Base-by-base conservation (phyloP, 2,888 invertebrate genomes). In the Cheilosia vulpina region DNA sequence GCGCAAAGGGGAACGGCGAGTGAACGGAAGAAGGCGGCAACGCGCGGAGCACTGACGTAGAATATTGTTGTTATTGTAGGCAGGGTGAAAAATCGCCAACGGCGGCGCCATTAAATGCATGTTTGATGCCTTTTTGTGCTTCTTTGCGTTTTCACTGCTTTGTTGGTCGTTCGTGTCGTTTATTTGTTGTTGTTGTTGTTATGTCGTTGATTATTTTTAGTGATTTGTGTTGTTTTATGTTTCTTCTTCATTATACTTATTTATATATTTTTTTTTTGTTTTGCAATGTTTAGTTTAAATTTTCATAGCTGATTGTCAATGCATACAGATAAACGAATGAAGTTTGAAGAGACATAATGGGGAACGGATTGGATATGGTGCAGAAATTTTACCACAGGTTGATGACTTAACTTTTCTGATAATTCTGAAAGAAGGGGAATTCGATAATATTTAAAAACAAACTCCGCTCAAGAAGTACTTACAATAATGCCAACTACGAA, bases 71-170 rank as follows among this genome's bases (percentile, higher is more conserved):
- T 73, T 80, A 68, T 66, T 73, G 80, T 62, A 73, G 66, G 41
- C 65, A 43, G 72, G 66, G 73, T 80, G 73, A 60, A 80, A 72
- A 66, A 73, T 80, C 52, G 72, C 79, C 43, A 71, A 66, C 65
- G 73, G 80, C 73, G 80, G 73, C 80, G 80, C 80, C 80, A 80
- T 80, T 80, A 80, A 73, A 80, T 80, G 80, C 80, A 80, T 68
- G 73, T 80, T 65, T 62, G 68, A 62, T 80, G 73, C 60, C 73
- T 57, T 68, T 80, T 73, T 38, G 58, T 45, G 65, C 72, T 65
- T 72, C 72, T 68, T 62, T 73, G 55, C 38, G 60, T 34, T 77
- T 53, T 43, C 47, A 52, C 53, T 43, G 73, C 53, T 78, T 69
- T 60, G 13, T 9, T 7, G 11, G 13, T 27, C 31, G 41, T 55